These are phyloP conservation scores for Oophaga pumilio DNA, from an alignment of 2,113 vertebrate genomes.

Conservation along the genomic window DNA sequence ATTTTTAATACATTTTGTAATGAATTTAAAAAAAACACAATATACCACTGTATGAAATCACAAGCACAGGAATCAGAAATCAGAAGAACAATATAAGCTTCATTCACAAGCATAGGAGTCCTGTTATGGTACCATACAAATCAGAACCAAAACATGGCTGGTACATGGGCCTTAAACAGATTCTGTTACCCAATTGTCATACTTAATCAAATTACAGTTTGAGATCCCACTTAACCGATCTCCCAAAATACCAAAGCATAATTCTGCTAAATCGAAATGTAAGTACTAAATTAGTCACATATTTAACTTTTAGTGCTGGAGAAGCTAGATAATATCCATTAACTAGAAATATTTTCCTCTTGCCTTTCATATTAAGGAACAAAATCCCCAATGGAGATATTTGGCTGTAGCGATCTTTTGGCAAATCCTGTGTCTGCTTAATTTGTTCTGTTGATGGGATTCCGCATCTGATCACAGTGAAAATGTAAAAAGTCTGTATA, in stretches of 20 bases:
- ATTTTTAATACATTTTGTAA: too few relatives aligned
- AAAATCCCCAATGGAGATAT: constrained; percentile 37
- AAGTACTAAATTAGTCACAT: constrained; percentile 2
- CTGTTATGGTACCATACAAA: background rate
- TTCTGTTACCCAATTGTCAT: background rate
- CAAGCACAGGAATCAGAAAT: too few relatives aligned
- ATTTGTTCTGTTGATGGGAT: constrained; percentile 48
- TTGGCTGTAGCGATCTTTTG: constrained; percentile 38
- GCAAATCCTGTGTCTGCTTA: constrained; percentile 41
- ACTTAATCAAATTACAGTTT: background rate
- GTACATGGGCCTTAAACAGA: background rate
- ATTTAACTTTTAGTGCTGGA: constrained; percentile 8
- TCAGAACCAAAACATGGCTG: background rate
- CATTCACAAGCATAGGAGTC: background rate
- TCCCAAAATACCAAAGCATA: background rate
- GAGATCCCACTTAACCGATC: background rate
- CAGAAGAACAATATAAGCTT: too few relatives aligned
- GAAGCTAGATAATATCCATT: constrained; percentile 29
- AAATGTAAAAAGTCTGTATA: constrained; percentile 47
- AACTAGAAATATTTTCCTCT: constrained; percentile 18
- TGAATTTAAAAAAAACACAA: too few relatives aligned
- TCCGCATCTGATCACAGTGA: constrained; percentile 34
- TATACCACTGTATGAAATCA: too few relatives aligned
- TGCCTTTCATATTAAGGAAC: constrained; percentile 31
- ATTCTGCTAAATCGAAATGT: background rate